Percentiles rank a stretch among this genome's conserved stretches.
These are phyloP conservation scores for Xiphorhynchus elegans DNA, from an alignment of 2,113 vertebrate species.

Conservation along the genomic window DNA sequence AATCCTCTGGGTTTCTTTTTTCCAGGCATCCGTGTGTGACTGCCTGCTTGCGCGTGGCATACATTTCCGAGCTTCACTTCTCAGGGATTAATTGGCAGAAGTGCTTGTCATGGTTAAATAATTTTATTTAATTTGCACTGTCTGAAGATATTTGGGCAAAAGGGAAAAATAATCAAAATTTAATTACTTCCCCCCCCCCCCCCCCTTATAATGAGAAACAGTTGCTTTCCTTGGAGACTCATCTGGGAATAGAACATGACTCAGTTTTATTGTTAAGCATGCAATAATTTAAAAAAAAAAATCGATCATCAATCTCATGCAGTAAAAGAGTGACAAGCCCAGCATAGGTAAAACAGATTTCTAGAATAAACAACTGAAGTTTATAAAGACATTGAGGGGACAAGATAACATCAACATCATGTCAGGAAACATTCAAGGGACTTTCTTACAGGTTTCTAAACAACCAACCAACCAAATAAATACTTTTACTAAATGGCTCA, in stretches of 20 bases:
- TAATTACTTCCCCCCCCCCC: not conserved
- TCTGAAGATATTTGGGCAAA: constrained; percentile 59
- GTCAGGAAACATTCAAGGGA: not conserved
- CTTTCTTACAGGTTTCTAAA: not conserved
- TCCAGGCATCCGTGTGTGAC: not conserved
- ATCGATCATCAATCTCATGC: constrained; percentile 2
- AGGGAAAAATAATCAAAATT: constrained; percentile 69
- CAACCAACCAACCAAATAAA: not conserved
- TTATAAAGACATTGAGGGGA: not conserved
- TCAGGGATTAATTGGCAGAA: constrained; percentile 42
- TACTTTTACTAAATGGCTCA: not conserved
- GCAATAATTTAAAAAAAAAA: not conserved
- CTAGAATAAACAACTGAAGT: not conserved
- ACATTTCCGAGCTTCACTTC: constrained; percentile 31
- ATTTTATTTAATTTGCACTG: constrained; percentile 48
- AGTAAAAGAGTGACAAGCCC: not conserved
- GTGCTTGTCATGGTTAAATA: constrained; percentile 54
- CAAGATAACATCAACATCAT: not conserved
- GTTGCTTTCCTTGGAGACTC: constrained; percentile 40
- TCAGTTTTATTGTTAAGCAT: constrained; percentile 43
- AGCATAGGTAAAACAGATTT: not conserved
- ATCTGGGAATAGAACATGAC: constrained; percentile 16
- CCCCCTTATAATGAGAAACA: constrained; percentile 43
- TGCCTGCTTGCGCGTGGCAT: not conserved
- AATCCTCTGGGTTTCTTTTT: constrained; percentile 26